These are phyloP conservation scores for Yasuhikotakia modesta DNA, from an alignment of 2,797 vertebrate species.

Conservation along the genomic window DNA sequence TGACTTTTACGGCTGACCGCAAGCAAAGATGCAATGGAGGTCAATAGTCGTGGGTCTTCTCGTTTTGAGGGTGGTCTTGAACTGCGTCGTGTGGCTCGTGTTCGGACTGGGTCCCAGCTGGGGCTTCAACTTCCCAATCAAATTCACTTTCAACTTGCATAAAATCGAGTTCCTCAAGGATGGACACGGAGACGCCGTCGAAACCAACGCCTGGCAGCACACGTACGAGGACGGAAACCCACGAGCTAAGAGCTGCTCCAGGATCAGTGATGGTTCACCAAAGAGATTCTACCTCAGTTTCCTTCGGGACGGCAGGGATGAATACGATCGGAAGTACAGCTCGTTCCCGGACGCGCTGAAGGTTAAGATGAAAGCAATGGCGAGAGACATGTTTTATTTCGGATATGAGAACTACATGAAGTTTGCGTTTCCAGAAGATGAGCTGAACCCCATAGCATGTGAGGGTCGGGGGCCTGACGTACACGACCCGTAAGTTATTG, in stretches of 20 bases:
- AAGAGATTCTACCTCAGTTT: conserved; percentile 78
- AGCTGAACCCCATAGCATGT: conserved; percentile 95
- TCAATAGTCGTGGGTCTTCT: conserved; percentile 90
- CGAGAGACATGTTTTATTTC: conserved; percentile 93
- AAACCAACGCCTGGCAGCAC: conserved; percentile 67
- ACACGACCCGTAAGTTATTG: conserved; percentile 87
- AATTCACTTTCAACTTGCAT: conserved; percentile 73
- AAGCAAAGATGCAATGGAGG: conserved; percentile 93
- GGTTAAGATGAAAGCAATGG: conserved; percentile 85
- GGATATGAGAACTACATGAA: conserved; percentile 98
- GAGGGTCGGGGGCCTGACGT: conserved; percentile 91
- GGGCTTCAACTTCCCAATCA: conserved; percentile 82
- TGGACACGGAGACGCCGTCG: conserved; percentile 52
- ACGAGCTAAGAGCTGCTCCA: conserved; percentile 55
- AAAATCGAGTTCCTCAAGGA: conserved; percentile 74
- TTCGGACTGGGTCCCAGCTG: conserved; percentile 85
- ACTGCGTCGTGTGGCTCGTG: conserved; percentile 83
- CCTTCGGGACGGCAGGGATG: conserved; percentile 79
- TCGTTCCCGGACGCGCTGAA: conserved; percentile 86
- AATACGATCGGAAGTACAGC: conserved; percentile 87
- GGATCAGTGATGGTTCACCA: conserved; percentile 60
- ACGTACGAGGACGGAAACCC: conserved; percentile 40
- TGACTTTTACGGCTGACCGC: conserved; percentile 72
- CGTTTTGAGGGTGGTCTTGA: conserved; percentile 85
- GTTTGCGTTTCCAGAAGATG: conserved; percentile 93